Evolutionary conservation across 2,888 invertebrate species (phyloP).

Genomic region (Megastigmus dorsalis): DNA sequence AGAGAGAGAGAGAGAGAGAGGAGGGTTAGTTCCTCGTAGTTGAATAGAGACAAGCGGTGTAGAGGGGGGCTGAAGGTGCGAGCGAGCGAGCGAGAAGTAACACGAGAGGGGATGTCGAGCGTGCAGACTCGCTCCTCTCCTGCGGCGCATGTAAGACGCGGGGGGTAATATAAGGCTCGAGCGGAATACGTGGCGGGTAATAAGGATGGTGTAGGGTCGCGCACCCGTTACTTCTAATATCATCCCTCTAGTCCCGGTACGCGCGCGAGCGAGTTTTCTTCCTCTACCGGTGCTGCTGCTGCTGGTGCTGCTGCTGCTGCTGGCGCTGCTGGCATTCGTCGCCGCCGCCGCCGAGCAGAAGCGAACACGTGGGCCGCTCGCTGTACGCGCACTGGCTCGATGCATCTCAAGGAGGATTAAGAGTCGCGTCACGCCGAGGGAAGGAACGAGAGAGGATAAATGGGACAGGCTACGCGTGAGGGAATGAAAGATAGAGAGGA

Average conservation of each 20-base stretch:
- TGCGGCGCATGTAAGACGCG: constrained; percentile 55
- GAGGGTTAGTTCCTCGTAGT: too few species aligned
- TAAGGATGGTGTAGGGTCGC: constrained; percentile 63
- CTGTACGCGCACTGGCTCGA: constrained; percentile 1
- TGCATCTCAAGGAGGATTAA: constrained; percentile 47
- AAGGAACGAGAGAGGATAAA: constrained; percentile 48
- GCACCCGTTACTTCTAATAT: constrained; percentile 68
- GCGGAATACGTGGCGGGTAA: constrained; percentile 65
- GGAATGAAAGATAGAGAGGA: constrained; percentile 46
- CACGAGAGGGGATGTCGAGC: constrained; percentile 36
- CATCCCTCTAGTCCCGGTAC: too few species aligned
- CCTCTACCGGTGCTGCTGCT: too few species aligned
- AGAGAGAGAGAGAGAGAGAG: background rate
- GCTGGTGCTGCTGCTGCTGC: constrained; percentile 36
- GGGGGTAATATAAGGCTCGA: constrained; percentile 61
- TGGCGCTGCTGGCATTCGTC: constrained; percentile 31
- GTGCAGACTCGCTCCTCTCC: constrained; percentile 51
- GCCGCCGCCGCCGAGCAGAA: constrained; percentile 36
- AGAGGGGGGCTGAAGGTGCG: background rate
- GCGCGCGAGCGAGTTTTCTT: too few species aligned
- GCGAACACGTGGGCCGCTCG: constrained; percentile 14
- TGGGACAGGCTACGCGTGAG: constrained; percentile 26
- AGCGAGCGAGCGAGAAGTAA: constrained; percentile 1
- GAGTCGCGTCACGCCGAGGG: constrained; percentile 49
- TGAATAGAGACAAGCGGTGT: constrained; percentile 11